Base-by-base conservation (phyloP, 2,113 vertebrate genomes). In the Parus major region DNA sequence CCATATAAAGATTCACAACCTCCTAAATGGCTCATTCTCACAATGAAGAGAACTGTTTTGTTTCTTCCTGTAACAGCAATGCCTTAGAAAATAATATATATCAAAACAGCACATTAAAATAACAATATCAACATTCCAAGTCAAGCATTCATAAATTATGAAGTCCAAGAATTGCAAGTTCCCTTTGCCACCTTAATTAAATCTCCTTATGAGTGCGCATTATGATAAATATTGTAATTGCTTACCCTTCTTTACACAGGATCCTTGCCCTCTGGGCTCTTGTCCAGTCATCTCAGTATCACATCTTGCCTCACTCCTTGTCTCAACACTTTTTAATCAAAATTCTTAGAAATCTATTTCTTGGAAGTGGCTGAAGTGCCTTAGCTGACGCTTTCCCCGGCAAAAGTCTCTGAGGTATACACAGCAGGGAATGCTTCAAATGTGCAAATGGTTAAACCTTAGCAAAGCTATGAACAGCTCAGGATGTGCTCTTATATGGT, bases 291-390 rank as follows among this genome's bases (percentile, higher is more conserved):
- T 61, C 60, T 64, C 5, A 1, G 11, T 69, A 78, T 95, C 89
- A 60, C 22, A 18, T 89, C 81, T 96, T 93, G 71, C 46, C 64
- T 92, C 76, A 35, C 39, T 85, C 55, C 50, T 86, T 1, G 1
- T 76, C 60, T 70, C 86, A 70, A 68, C 2, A 10, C 33, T 94
- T 92, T 73, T 92, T 78, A 93, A 94, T 94, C 76, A 88, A 90
- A 92, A 83, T 95, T 79, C 93, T 72, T 91, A 80, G 93, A 95
- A 95, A 59, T 55, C 53, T 79, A 5, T 3, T 92, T 96, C 95
- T 95, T 92, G 89, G 91, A 95, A 96, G 71, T n/a, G 50, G 42
- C 57, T 65, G 44, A 79, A 82, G 44, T 0, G 55, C 46, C 66
- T 87, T 50, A 78, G 23, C 49, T 5, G 69, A 85, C 2, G 3